A percentile compares a stretch with the other conserved stretches of the same genome.
Conservation (phyloP, 2,113 vertebrate genomes). For the Malaclemys terrapin region DNA sequence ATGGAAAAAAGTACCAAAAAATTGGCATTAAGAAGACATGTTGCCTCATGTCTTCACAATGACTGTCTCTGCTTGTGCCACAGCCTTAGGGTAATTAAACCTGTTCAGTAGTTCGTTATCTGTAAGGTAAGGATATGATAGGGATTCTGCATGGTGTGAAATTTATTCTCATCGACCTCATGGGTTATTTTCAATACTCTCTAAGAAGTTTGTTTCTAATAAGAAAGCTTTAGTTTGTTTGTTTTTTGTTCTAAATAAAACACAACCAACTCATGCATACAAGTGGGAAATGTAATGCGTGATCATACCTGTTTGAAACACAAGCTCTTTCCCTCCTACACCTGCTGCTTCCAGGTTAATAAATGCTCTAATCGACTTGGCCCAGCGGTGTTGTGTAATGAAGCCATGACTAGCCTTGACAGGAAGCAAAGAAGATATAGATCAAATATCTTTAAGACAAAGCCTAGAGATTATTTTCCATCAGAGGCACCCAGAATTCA, state of each 20-base stretch:
- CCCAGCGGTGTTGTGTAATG: conserved; percentile 97
- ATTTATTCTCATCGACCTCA: background rate
- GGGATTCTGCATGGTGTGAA: background rate
- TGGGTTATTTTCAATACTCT: background rate
- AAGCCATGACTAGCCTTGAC: conserved; percentile 97
- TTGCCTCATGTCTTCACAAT: background rate
- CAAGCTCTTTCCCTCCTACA: conserved; percentile 98
- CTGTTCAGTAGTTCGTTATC: background rate
- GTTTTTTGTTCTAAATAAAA: background rate
- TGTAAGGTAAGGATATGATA: background rate
- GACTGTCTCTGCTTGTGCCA: background rate
- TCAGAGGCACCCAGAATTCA: background rate
- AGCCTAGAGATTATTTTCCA: conserved; percentile 11
- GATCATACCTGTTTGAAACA: conserved; percentile 95
- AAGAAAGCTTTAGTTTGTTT: background rate
- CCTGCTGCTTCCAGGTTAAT: conserved; percentile 98
- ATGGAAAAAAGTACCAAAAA: background rate
- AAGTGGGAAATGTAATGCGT: background rate
- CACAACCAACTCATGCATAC: background rate
- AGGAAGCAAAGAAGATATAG: conserved; percentile 38
- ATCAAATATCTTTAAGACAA: conserved; percentile 23
- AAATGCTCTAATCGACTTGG: conserved; percentile 92
- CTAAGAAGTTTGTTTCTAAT: background rate
- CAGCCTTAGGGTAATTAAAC: background rate
- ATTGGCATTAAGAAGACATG: background rate